Base-by-base conservation (phyloP, 2,797 vertebrate species). In the Chelmon rostratus region DNA sequence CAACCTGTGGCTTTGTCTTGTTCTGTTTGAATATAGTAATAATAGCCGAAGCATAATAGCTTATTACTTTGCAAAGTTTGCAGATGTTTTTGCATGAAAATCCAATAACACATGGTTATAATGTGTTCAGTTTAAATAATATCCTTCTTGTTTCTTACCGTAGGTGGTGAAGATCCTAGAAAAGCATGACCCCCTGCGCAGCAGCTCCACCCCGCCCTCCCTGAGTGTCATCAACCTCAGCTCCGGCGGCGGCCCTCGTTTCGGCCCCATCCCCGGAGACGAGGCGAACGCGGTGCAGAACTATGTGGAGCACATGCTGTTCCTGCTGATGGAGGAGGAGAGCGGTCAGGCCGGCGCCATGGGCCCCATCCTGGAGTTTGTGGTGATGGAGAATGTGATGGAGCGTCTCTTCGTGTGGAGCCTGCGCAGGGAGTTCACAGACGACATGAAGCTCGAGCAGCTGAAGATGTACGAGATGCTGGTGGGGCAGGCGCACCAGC, bases 361-460 rank as follows among this genome's bases (percentile, higher is more conserved):
- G 98, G 98, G 98, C 35, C 97, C 98, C 71, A 99, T 99, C 86
- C 92, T 99, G 94, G 98, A 99, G 93, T 98, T 99, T 33, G 98
- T 99, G 76, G 97, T 99, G 79, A 96, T 97, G 68, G 98, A 99
- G 94, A 99, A 98, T 68, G 97, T 99, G 83, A 99, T 99, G 98
- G 98, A 99, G 86, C 97, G 98, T 33, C 97, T 99, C 47, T 99
- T 99, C n/a, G 95, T 99, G 50, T 99, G 98, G 98, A 99, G 98
- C 91, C 87, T 99, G 44, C 96, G 98, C 8, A 88, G 97, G 33
- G 96, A 99, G 84, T 99, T 99, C 94, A 98, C 97, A 0, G 98
- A 99, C 31, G 97, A 99, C 84, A 99, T 98, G 87, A 99, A 99
- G 85, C 94, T 98, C 0, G 98, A 99, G 88, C 98, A 99, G 91